A percentile compares a stretch with the other conserved stretches of the same genome.
These are phyloP conservation scores for Macrochelys suwanniensis DNA, from an alignment of 2,797 vertebrate species.

Conservation along the genomic window DNA sequence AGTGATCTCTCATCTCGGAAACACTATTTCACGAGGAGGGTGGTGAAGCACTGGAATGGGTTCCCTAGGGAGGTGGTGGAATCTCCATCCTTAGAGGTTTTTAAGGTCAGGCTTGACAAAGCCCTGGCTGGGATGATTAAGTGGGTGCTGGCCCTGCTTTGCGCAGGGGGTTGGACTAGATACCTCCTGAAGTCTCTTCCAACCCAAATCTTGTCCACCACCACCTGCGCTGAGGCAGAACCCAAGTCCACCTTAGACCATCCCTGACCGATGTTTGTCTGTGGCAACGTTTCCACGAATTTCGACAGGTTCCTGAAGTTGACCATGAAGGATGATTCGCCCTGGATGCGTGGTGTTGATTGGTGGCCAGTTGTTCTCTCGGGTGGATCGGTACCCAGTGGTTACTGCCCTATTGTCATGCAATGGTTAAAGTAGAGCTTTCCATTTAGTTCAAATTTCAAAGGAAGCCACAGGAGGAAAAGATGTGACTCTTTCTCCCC, in stretches of 20 bases:
- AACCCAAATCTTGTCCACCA: not conserved
- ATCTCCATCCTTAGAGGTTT: too few relatives aligned
- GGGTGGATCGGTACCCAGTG: not conserved
- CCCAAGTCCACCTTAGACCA: not conserved
- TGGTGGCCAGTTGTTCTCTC: not conserved
- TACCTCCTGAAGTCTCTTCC: too few relatives aligned
- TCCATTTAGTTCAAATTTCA: not conserved
- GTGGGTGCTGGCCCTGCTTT: too few relatives aligned
- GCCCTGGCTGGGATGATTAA: too few relatives aligned
- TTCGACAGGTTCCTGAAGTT: not conserved
- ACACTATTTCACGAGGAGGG: too few relatives aligned
- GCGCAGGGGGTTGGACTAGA: too few relatives aligned
- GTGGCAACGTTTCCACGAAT: not conserved
- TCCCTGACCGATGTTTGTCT: not conserved
- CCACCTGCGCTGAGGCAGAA: not conserved
- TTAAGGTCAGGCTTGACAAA: too few relatives aligned
- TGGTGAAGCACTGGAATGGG: too few relatives aligned
- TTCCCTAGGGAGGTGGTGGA: too few relatives aligned
- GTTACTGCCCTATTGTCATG: not conserved
- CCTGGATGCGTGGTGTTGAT: not conserved
- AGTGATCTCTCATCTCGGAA: not conserved
- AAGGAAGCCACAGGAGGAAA: not conserved
- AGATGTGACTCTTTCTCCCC: not conserved
- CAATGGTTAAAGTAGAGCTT: not conserved
- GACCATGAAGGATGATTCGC: not conserved